Percentiles rank a stretch among this genome's conserved stretches.
Conservation (phyloP, 2,888 invertebrate species). For the Petrolisthes cinctipes region DNA sequence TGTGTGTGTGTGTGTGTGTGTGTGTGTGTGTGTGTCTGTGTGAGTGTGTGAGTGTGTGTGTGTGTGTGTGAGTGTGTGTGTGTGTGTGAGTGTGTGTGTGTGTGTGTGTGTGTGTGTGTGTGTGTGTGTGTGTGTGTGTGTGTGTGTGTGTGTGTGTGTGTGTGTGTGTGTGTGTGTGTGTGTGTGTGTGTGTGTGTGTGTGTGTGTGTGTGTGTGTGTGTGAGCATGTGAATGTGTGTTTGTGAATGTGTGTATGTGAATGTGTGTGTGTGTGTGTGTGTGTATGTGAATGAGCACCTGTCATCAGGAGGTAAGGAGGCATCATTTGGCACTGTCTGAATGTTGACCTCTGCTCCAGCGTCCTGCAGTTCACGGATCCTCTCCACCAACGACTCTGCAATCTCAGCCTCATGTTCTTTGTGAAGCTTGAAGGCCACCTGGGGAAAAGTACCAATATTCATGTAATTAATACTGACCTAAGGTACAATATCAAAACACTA, state of each 20-base stretch:
- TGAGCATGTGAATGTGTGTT: no score
- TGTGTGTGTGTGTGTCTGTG: neutral
- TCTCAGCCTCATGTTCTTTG: slow-evolving; percentile 70
- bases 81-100: no score
- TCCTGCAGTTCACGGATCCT: slow-evolving; percentile 71
- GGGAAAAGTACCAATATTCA: neutral
- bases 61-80: neutral
- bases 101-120: neutral
- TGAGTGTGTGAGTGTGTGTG: neutral
- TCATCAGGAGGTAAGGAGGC: neutral
- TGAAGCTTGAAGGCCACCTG: slow-evolving; percentile 69
- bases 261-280: neutral
- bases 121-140: neutral
- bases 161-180: neutral
- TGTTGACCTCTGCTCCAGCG: slow-evolving; percentile 66
- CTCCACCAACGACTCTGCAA: slow-evolving; percentile 70
- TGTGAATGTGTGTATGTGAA: no score
- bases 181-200: neutral
- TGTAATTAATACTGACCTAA: no score
- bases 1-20: neutral
- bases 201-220: neutral
- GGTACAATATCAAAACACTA: no score
- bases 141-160: neutral
- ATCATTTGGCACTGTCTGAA: slow-evolving; percentile 54
- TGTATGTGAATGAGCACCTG: slow-evolving; percentile 29